Evolutionary conservation across 2,888 invertebrate species (phyloP).

Genomic region (Zelleria hepariella): DNA sequence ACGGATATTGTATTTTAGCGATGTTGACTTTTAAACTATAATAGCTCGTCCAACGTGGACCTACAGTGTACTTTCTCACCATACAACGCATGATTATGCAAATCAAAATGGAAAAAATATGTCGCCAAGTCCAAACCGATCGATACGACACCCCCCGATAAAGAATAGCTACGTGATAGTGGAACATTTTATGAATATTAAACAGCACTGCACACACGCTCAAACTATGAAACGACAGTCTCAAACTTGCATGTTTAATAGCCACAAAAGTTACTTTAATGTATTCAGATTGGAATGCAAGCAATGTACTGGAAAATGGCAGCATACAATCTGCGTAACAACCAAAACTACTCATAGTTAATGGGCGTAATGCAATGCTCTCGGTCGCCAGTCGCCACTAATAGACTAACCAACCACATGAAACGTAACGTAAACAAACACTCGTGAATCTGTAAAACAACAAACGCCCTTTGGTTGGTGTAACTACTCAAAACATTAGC

Average conservation of each 20-base stretch:
- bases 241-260: background rate
- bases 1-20: slow-evolving; percentile 15
- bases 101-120: background rate
- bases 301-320: background rate
- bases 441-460: background rate
- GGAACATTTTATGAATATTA: background rate
- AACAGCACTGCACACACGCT: background rate
- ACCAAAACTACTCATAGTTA: too few relatives aligned
- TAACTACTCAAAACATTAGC: background rate
- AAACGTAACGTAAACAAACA: background rate
- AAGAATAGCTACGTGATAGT: background rate
- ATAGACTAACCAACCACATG: background rate
- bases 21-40: background rate
- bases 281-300: too few relatives aligned
- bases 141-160: background rate
- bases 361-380: background rate
- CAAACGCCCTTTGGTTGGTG: background rate
- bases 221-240: background rate
- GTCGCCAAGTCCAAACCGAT: background rate
- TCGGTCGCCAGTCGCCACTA: background rate
- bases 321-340: background rate
- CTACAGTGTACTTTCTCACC: background rate
- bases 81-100: background rate
- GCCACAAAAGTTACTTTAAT: too few relatives aligned
- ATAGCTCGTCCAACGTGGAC: background rate